These are phyloP conservation scores for Erannis defoliaria DNA, from an alignment of 2,888 invertebrate genomes.

Conservation along the genomic window DNA sequence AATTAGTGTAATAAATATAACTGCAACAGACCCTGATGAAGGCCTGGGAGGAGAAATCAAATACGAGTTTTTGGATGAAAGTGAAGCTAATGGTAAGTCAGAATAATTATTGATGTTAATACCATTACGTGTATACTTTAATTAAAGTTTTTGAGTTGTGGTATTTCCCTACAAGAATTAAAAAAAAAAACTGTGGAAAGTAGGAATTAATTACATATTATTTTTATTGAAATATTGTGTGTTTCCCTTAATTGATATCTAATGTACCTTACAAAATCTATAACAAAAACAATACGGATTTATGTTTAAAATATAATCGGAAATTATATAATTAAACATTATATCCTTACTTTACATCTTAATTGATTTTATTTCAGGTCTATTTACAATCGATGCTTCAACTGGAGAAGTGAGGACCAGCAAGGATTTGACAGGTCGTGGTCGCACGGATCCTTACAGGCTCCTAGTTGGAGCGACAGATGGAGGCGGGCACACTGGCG, in stretches of 20 bases:
- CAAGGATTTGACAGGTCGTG: slow-evolving; percentile 90
- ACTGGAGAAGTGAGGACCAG: slow-evolving; percentile 90
- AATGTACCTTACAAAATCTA: too few relatives aligned
- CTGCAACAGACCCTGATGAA: slow-evolving; percentile 92
- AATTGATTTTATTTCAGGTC: slow-evolving; percentile 71
- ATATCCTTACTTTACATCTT: too few relatives aligned
- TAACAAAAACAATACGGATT: too few relatives aligned
- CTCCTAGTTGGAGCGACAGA: slow-evolving; percentile 90
- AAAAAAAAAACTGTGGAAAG: too few relatives aligned
- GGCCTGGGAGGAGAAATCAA: slow-evolving; percentile 90
- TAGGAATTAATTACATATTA: too few relatives aligned
- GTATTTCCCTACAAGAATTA: too few relatives aligned
- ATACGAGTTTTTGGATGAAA: slow-evolving; percentile 91
- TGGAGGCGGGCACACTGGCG: slow-evolving; percentile 88
- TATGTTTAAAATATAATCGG: too few relatives aligned
- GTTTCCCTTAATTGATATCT: too few relatives aligned
- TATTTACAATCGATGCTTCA: slow-evolving; percentile 88
- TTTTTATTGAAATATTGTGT: too few relatives aligned
- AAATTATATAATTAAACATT: too few relatives aligned
- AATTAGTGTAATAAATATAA: slow-evolving; percentile 88
- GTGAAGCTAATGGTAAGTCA: slow-evolving; percentile 88
- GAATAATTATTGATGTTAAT: neutral
- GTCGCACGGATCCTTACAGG: slow-evolving; percentile 91
- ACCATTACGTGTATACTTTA: too few relatives aligned
- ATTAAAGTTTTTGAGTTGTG: too few relatives aligned